These are phyloP conservation scores for Archivesica marissinica DNA, from an alignment of 1,140 invertebrate species.

Conservation along the genomic window DNA sequence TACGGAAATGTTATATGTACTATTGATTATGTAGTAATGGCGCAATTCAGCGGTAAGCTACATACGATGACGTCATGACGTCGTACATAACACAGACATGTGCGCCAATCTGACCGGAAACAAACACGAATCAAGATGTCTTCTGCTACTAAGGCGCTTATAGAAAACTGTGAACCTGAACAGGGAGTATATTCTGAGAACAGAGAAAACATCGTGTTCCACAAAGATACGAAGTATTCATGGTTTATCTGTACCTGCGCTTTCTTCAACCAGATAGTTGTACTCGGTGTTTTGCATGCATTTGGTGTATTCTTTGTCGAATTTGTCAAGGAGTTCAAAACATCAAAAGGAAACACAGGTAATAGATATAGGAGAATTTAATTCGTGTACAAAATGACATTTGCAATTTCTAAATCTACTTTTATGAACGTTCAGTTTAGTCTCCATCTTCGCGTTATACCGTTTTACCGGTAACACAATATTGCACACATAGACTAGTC, in stretches of 20 bases:
- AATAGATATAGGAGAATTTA: too few relatives aligned
- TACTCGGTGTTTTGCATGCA: conserved; percentile 73
- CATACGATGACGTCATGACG: too few relatives aligned
- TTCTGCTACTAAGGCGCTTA: conserved; percentile 51
- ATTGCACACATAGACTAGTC: too few relatives aligned
- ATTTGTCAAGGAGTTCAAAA: conserved; percentile 71
- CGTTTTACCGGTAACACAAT: too few relatives aligned
- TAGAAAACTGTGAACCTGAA: conserved; percentile 32
- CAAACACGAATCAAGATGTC: conserved; percentile 63
- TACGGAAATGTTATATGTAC: too few relatives aligned
- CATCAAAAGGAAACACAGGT: conserved; percentile 74
- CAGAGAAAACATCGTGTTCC: neutral
- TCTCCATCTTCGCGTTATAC: too few relatives aligned
- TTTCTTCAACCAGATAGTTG: conserved; percentile 73
- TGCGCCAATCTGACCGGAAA: too few relatives aligned
- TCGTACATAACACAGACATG: too few relatives aligned
- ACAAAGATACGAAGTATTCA: conserved; percentile 72
- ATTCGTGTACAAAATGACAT: neutral
- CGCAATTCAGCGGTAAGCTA: too few relatives aligned
- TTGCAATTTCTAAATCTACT: too few relatives aligned
- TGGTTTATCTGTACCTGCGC: conserved; percentile 74
- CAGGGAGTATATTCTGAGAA: conserved; percentile 43
- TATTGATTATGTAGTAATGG: too few relatives aligned
- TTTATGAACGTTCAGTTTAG: too few relatives aligned
- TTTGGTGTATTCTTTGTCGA: conserved; percentile 78